Percentiles rank a stretch among this genome's conserved stretches.
These are phyloP conservation scores for Leptoclinus maculatus DNA, from an alignment of 2,797 vertebrate genomes.

Conservation along the genomic window DNA sequence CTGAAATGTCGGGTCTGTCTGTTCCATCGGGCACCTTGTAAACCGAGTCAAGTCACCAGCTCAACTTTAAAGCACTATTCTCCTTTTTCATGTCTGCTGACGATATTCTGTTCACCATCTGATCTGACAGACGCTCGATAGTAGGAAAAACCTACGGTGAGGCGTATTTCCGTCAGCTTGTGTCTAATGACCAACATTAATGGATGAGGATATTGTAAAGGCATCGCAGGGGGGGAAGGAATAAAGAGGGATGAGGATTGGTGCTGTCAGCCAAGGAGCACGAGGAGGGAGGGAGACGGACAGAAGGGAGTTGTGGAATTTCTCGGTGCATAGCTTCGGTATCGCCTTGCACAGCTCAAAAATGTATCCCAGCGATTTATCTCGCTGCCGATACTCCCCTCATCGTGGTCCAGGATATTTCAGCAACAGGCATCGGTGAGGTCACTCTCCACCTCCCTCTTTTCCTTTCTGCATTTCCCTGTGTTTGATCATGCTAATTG, in stretches of 20 bases:
- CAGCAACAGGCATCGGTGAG: constrained; percentile 33
- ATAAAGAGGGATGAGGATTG: constrained; percentile 7
- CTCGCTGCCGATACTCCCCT: constrained; percentile 23
- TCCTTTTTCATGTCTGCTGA: constrained; percentile 8
- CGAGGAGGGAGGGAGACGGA: constrained; percentile 1
- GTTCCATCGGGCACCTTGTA: constrained; percentile 55
- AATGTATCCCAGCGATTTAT: constrained; percentile 43
- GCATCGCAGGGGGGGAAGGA: not conserved
- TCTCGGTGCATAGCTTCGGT: constrained; percentile 45
- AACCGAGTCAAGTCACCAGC: constrained; percentile 27
- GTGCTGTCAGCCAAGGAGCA: constrained; percentile 31
- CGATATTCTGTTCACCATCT: not conserved
- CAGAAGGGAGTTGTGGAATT: constrained; percentile 43
- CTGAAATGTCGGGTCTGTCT: constrained; percentile 23
- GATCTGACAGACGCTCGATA: constrained; percentile 2
- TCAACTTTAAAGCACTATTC: not conserved
- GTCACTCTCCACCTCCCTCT: constrained; percentile 23
- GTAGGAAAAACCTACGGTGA: constrained; percentile 4
- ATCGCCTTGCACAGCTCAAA: constrained; percentile 58
- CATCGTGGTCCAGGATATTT: constrained; percentile 23
- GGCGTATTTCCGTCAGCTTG: constrained; percentile 12
- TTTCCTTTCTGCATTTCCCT: constrained; percentile 3
- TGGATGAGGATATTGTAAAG: constrained; percentile 20
- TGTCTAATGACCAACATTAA: constrained; percentile 39
- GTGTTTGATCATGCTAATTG: constrained; percentile 58